phyloP scores from a whole-genome alignment of 2,888 invertebrate genomes.

The Deilephila elpenor region DNA sequence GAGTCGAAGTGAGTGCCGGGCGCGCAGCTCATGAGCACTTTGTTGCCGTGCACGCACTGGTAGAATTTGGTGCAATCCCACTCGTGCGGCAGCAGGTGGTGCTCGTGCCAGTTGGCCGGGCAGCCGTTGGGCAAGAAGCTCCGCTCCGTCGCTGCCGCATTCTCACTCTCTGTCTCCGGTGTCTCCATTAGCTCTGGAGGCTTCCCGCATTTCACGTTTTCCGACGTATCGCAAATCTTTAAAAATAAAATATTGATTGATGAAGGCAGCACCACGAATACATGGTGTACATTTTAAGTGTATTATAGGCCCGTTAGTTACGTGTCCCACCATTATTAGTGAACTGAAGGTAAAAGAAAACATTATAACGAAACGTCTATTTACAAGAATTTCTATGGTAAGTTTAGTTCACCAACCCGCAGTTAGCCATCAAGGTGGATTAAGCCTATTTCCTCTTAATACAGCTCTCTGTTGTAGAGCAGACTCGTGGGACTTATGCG shows the following conservation, averaged over 20 bases:
- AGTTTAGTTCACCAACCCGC: too few species aligned
- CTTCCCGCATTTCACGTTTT: conserved; percentile 31
- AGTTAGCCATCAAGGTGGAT: too few species aligned
- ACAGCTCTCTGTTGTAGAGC: too few species aligned
- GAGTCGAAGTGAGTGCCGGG: conserved; percentile 56
- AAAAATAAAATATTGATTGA: neutral
- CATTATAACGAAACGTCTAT: too few species aligned
- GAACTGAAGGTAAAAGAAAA: too few species aligned
- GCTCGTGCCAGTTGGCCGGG: conserved; percentile 41
- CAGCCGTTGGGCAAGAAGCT: conserved; percentile 41
- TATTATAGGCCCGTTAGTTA: neutral
- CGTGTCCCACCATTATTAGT: too few species aligned
- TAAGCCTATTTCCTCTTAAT: too few species aligned
- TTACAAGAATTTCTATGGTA: too few species aligned
- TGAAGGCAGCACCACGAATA: neutral
- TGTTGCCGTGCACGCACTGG: conserved; percentile 57
- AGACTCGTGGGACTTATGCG: too few species aligned
- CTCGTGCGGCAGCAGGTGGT: conserved; percentile 57
- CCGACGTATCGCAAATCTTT: conserved; percentile 45
- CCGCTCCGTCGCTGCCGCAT: neutral
- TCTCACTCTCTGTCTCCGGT: neutral
- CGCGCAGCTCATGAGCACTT: conserved; percentile 50
- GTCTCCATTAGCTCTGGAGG: neutral
- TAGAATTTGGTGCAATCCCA: conserved; percentile 60
- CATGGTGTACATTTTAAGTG: conserved; percentile 18